These are phyloP conservation scores for Cryptops parisi DNA, from an alignment of 2,888 invertebrate genomes.

Conservation along the genomic window DNA sequence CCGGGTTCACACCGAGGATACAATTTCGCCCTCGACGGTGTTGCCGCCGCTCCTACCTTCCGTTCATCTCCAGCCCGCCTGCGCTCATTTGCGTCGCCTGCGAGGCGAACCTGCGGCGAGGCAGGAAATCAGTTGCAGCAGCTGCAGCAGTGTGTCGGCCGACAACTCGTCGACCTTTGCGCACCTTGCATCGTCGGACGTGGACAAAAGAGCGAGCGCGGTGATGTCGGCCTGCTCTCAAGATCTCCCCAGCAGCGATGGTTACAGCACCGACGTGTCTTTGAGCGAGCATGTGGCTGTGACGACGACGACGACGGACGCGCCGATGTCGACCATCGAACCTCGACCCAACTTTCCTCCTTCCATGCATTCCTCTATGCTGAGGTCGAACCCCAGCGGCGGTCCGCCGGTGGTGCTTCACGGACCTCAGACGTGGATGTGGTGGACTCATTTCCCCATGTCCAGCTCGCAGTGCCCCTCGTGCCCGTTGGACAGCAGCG, in stretches of 20 bases:
- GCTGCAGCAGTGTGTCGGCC: conserved; percentile 15
- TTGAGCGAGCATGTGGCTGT: conserved; percentile 1
- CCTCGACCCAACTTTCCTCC: not conserved
- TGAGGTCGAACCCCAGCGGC: not conserved
- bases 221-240: not conserved
- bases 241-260: conserved; percentile 4
- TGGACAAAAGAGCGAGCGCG: not conserved
- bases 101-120: conserved; percentile 10
- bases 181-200: not conserved
- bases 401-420: not conserved
- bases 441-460: conserved; percentile 1
- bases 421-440: not conserved
- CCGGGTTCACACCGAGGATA: not conserved
- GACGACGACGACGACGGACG: not conserved
- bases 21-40: not conserved
- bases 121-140: conserved; percentile 17
- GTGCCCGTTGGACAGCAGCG: not conserved
- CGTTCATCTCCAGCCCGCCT: conserved; percentile 17
- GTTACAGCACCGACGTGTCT: conserved; percentile 14
- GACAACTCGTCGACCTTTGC: conserved; percentile 14
- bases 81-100: conserved; percentile 11
- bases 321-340: not conserved
- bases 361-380: not conserved
- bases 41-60: conserved; percentile 2
- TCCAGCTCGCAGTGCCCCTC: not conserved